These are phyloP conservation scores for Microctonus hyperodae DNA, from an alignment of 2,888 invertebrate genomes.

Conservation along the genomic window DNA sequence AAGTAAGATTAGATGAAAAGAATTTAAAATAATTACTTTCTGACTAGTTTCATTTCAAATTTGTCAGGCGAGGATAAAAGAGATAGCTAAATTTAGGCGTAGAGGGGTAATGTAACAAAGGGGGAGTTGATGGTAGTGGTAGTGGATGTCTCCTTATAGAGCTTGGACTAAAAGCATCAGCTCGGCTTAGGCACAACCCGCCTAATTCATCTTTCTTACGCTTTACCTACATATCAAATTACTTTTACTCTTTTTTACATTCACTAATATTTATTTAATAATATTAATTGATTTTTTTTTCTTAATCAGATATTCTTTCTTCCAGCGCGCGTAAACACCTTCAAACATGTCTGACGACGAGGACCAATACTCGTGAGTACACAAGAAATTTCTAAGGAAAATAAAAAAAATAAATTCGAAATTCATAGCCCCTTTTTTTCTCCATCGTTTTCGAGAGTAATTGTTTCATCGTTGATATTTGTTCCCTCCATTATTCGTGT, in stretches of 20 bases:
- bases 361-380: conserved; percentile 92
- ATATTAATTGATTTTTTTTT: conserved; percentile 12
- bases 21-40: neutral
- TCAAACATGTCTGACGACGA: conserved; percentile 93
- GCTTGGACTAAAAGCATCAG: conserved; percentile 48
- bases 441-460: neutral
- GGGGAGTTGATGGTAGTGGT: conserved; percentile 25
- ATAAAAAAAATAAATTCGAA: conserved; percentile 4
- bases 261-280: neutral
- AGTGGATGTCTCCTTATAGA: conserved; percentile 42
- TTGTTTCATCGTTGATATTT: neutral
- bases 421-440: neutral
- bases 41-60: neutral
- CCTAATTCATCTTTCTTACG: neutral
- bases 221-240: conserved; percentile 39
- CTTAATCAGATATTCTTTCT: conserved; percentile 46
- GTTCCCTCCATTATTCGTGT: neutral
- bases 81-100: conserved; percentile 59
- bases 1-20: neutral
- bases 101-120: conserved; percentile 47
- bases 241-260: conserved; percentile 35
- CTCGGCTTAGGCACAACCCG: conserved; percentile 51
- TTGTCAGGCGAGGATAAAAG: conserved; percentile 26
- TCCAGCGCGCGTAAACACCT: conserved; percentile 70
- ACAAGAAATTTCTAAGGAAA: neutral